Base-by-base conservation (phyloP, 2,888 invertebrate species). In the Alsophila aescularia region DNA sequence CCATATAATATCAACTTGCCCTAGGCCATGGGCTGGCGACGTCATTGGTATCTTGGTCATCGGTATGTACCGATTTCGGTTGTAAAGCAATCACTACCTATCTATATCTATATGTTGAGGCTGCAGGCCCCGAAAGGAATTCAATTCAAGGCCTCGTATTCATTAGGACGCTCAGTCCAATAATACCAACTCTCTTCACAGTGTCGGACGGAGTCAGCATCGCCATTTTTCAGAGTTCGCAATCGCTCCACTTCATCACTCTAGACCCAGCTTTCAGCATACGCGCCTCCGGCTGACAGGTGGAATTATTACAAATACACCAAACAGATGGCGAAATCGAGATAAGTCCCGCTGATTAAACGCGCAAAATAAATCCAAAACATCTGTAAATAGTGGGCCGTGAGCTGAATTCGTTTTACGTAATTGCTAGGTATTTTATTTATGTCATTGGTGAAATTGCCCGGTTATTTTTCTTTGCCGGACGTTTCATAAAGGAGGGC, bases 241-340 rank as follows among this genome's bases (percentile, higher is more conserved):
- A 72, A 75, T 70, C n/a, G n/a, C n/a, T n/a, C 52, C 66, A 66
- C 68, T 80, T 74, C 77, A 70, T 78, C 77, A 76, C 51, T 47
- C 3, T 44, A 56, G 53, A 69, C 70, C 68, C 66, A 66, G 62
- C 69, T 77, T 73, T 72, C 68, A 71, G 63, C 47, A 49, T 47
- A 67, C 61, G 64, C 53, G 67, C 68, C 63, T 66, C 67, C 64
- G 66, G 62, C 59, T 64, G 77, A 76, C 72, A 73, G 69, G 69
- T 72, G 51, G 64, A 73, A 76, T 72, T 70, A 72, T 72, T 70
- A 69, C 70, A 66, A 70, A 73, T 70, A 70, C 65, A 66, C 64
- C 69, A 70, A 63, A 69, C 61, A 58, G 64, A 74, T 73, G 68
- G 66, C 59, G 51, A 64, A 56, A 51, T 61, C 45, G 58, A 70